These are phyloP conservation scores for Mesorhabditis spiculigera DNA, from an alignment of 2,888 invertebrate genomes.

Conservation along the genomic window DNA sequence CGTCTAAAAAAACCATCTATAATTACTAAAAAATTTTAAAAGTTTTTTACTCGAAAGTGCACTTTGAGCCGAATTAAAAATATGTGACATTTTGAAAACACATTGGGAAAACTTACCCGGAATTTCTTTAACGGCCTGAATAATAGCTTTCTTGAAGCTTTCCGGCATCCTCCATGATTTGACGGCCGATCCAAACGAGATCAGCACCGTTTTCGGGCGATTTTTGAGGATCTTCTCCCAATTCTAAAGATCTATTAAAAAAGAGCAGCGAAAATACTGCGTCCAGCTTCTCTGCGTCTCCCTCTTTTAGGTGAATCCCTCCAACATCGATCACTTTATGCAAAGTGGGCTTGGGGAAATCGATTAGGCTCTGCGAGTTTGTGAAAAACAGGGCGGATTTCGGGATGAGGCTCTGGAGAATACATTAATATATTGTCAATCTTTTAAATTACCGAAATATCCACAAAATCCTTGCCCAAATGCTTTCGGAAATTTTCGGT, in stretches of 20 bases:
- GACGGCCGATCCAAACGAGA: conserved; percentile 13
- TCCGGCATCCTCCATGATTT: conserved; percentile 8
- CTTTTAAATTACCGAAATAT: neutral
- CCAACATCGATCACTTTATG: conserved; percentile 26
- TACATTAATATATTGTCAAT: too few relatives aligned
- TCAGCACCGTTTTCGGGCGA: conserved; percentile 10
- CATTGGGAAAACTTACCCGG: conserved; percentile 1
- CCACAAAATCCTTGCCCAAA: conserved; percentile 4
- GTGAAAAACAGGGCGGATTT: conserved; percentile 27
- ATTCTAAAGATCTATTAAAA: neutral
- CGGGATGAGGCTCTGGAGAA: conserved; percentile 17
- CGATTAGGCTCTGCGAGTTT: conserved; percentile 28
- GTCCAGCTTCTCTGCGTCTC: too few relatives aligned
- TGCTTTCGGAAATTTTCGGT: neutral
- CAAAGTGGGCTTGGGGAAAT: conserved; percentile 33
- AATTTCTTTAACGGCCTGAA: conserved; percentile 4
- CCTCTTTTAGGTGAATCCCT: neutral
- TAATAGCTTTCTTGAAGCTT: conserved; percentile 7
- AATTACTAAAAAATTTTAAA: neutral
- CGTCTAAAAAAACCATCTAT: neutral
- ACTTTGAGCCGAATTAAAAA: too few relatives aligned
- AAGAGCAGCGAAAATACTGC: too few relatives aligned
- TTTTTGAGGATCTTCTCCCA: conserved; percentile 5
- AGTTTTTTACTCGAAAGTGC: too few relatives aligned
- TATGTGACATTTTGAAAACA: too few relatives aligned